A percentile compares a stretch with the other conserved stretches of the same genome.
phyloP scores from a whole-genome alignment of 2,888 invertebrate genomes.

The Dugesia japonica region DNA sequence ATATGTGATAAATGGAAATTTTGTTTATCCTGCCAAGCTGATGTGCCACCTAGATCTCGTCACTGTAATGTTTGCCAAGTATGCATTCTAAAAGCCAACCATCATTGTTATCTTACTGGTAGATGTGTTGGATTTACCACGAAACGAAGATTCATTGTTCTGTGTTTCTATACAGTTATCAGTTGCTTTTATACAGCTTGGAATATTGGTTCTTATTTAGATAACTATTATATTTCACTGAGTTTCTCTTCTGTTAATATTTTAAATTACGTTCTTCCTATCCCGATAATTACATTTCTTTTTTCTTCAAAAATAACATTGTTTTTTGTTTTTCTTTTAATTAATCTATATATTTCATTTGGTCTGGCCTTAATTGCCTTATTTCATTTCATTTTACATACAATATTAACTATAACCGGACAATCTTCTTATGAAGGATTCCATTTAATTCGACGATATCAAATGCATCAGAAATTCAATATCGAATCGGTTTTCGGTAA shows the following conservation, averaged over 20 bases:
- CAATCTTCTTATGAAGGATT: neutral
- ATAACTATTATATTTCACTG: neutral
- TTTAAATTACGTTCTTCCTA: slow-evolving; percentile 21
- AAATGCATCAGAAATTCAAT: neutral
- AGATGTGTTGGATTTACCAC: slow-evolving; percentile 6
- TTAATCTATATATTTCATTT: neutral
- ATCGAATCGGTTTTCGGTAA: neutral
- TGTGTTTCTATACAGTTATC: neutral
- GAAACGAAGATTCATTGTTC: slow-evolving; percentile 21
- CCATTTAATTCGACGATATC: neutral
- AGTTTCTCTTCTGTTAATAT: neutral
- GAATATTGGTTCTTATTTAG: neutral
- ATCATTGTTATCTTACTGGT: slow-evolving; percentile 16
- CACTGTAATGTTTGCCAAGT: slow-evolving; percentile 25
- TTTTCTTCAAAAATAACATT: neutral
- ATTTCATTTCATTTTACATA: neutral
- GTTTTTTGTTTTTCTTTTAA: neutral
- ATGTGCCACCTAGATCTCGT: neutral
- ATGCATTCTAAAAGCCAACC: neutral
- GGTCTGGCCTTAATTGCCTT: neutral
- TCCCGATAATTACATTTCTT: neutral
- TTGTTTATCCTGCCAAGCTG: neutral
- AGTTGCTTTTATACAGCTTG: neutral
- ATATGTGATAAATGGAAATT: slow-evolving; percentile 17
- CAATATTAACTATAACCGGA: neutral